phyloP scores from a whole-genome alignment of 2,797 vertebrate genomes.

The Perodicticus potto region DNA sequence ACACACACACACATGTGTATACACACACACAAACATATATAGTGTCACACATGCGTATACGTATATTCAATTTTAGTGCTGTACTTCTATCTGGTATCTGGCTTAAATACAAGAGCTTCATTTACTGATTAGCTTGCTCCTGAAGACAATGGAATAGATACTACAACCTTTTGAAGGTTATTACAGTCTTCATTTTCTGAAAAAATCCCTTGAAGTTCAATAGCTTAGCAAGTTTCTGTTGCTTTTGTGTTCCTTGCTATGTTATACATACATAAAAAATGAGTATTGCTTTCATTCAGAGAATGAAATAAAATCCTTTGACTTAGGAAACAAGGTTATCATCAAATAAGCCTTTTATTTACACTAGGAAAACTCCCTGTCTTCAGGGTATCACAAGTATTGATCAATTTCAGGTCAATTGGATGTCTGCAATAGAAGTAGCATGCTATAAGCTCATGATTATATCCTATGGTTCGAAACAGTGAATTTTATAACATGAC shows the following conservation, averaged over 20 bases:
- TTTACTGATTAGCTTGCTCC: constrained; percentile 86
- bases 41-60: too few relatives aligned
- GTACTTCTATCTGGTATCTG: constrained; percentile 80
- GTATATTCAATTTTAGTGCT: constrained; percentile 50
- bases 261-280: constrained; percentile 67
- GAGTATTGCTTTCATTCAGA: constrained; percentile 73
- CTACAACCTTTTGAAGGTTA: constrained; percentile 86
- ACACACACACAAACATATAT: not conserved
- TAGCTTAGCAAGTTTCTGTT: constrained; percentile 74
- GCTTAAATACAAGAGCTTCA: constrained; percentile 86
- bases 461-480: constrained; percentile 50
- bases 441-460: constrained; percentile 9
- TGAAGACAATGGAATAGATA: constrained; percentile 83
- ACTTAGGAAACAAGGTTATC: constrained; percentile 78
- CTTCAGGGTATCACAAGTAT: constrained; percentile 63
- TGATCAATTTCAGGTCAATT: constrained; percentile 49
- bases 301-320: constrained; percentile 70
- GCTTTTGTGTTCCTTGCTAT: constrained; percentile 76
- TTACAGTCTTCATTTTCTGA: constrained; percentile 79
- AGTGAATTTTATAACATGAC: constrained; percentile 18
- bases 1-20: too few relatives aligned
- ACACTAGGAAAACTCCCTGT: constrained; percentile 41
- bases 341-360: constrained; percentile 69
- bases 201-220: constrained; percentile 80
- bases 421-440: constrained; percentile 39